A percentile compares a stretch with the other conserved stretches of the same genome.
Evolutionary conservation across 1,140 invertebrate genomes (phyloP).

Genomic region (Parasteatoda tepidariorum): DNA sequence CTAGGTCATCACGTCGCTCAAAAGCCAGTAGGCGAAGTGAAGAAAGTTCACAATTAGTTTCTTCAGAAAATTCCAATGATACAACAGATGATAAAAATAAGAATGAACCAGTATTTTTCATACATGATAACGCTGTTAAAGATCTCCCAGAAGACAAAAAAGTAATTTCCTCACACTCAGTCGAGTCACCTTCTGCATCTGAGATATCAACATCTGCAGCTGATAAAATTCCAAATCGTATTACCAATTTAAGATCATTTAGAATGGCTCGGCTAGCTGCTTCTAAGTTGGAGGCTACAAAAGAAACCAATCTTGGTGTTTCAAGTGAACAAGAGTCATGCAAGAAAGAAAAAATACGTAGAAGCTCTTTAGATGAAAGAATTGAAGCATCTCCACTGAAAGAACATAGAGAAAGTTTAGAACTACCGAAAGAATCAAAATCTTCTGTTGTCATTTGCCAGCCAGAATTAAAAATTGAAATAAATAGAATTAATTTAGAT

Average conservation of each 20-base stretch:
- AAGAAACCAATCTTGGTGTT: neutral
- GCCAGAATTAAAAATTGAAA: slow-evolving; percentile 65
- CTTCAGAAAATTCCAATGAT: slow-evolving; percentile 29
- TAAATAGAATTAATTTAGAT: slow-evolving; percentile 59
- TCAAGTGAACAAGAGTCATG: slow-evolving; percentile 30
- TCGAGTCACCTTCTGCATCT: neutral
- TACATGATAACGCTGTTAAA: slow-evolving; percentile 56
- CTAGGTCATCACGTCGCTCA: slow-evolving; percentile 56
- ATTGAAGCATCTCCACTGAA: neutral
- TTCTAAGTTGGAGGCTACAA: slow-evolving; percentile 32
- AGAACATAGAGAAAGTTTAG: slow-evolving; percentile 1
- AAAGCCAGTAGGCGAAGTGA: slow-evolving; percentile 63
- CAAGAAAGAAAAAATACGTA: neutral
- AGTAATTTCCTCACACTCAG: neutral
- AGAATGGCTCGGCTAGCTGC: slow-evolving; percentile 52
- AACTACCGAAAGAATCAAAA: slow-evolving; percentile 21
- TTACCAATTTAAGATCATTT: slow-evolving; percentile 39
- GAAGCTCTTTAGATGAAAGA: slow-evolving; percentile 12
- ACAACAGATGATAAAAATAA: slow-evolving; percentile 49
- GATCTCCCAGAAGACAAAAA: slow-evolving; percentile 38
- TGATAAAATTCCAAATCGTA: slow-evolving; percentile 7
- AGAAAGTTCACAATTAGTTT: slow-evolving; percentile 51
- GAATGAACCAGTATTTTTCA: slow-evolving; percentile 59
- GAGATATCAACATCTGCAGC: slow-evolving; percentile 18
- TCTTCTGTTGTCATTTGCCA: neutral